Conservation (phyloP, 2,113 vertebrate genomes). For the Chascanopsetta lugubris region DNA sequence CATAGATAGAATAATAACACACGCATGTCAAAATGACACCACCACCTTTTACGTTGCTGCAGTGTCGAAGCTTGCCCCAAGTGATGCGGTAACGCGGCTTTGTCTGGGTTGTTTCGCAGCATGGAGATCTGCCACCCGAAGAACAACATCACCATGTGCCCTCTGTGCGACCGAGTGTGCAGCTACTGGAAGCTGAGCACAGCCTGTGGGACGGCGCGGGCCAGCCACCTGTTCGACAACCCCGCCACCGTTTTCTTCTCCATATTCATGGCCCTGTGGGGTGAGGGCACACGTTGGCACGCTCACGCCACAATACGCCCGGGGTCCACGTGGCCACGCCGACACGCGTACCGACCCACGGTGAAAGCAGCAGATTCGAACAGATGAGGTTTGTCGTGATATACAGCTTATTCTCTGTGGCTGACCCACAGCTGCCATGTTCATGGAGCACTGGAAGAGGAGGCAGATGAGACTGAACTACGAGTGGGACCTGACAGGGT, state of each 20-base stretch:
- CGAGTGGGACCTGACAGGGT: slow-evolving; percentile 97
- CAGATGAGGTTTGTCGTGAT: too few relatives aligned
- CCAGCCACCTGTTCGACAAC: slow-evolving; percentile 98
- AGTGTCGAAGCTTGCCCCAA: too few relatives aligned
- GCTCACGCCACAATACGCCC: neutral
- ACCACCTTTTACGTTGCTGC: too few relatives aligned
- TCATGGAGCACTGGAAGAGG: slow-evolving; percentile 99
- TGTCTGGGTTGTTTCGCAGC: slow-evolving; percentile 73
- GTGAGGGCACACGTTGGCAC: slow-evolving; percentile 76
- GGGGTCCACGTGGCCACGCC: neutral
- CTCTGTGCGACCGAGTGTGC: slow-evolving; percentile 92
- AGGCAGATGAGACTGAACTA: slow-evolving; percentile 98
- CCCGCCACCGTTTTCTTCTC: slow-evolving; percentile 98
- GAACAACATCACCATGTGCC: slow-evolving; percentile 97
- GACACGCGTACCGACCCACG: neutral
- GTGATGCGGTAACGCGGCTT: neutral
- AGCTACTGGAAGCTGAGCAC: slow-evolving; percentile 96
- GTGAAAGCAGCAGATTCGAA: too few relatives aligned
- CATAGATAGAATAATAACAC: too few relatives aligned
- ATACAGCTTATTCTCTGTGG: neutral
- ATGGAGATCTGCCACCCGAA: slow-evolving; percentile 96
- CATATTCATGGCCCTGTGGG: slow-evolving; percentile 98
- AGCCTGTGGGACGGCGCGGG: slow-evolving; percentile 91
- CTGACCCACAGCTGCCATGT: slow-evolving; percentile 89
- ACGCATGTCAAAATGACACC: too few relatives aligned